These are phyloP conservation scores for Agapetus fuscipes DNA, from an alignment of 2,888 invertebrate genomes.

Conservation along the genomic window DNA sequence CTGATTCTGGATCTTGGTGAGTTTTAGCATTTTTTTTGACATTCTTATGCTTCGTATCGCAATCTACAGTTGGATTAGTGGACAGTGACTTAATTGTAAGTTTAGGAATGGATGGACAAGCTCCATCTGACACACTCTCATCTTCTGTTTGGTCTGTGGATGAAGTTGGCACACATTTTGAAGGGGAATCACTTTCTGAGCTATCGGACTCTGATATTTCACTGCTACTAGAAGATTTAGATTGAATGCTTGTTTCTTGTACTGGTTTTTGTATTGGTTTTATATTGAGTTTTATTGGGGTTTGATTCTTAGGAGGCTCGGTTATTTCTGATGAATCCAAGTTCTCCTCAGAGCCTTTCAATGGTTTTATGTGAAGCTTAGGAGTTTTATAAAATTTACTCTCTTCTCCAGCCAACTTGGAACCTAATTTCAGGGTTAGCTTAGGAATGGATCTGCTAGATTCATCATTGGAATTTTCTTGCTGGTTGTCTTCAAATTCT, in stretches of 20 bases:
- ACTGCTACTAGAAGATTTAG: slow-evolving; percentile 42
- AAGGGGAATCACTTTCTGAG: slow-evolving; percentile 45
- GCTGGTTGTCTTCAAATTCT: slow-evolving; percentile 2
- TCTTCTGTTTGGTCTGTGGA: slow-evolving; percentile 30
- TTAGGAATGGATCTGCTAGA: slow-evolving; percentile 38
- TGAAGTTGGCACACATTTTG: slow-evolving; percentile 38
- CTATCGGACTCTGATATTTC: slow-evolving; percentile 45
- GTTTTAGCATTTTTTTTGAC: slow-evolving; percentile 24
- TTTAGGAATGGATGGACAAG: slow-evolving; percentile 28
- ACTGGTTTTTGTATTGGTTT: slow-evolving; percentile 42
- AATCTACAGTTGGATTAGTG: slow-evolving; percentile 10
- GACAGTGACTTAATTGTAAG: slow-evolving; percentile 26
- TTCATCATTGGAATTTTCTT: slow-evolving; percentile 6
- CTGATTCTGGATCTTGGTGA: neutral
- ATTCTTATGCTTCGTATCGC: slow-evolving; percentile 30
- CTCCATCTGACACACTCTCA: slow-evolving; percentile 7
- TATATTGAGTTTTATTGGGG: slow-evolving; percentile 35
- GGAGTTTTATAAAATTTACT: slow-evolving; percentile 30
- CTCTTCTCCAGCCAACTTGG: slow-evolving; percentile 33
- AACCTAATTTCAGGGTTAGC: slow-evolving; percentile 40
- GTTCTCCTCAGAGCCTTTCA: slow-evolving; percentile 26
- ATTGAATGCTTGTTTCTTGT: slow-evolving; percentile 28
- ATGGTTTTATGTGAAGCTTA: slow-evolving; percentile 37
- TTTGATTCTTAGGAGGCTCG: slow-evolving; percentile 25
- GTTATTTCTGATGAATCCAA: slow-evolving; percentile 23